A percentile compares a stretch with the other conserved stretches of the same genome.
Conservation (phyloP, 1,140 invertebrate species). For the Brachionus calyciflorus region DNA sequence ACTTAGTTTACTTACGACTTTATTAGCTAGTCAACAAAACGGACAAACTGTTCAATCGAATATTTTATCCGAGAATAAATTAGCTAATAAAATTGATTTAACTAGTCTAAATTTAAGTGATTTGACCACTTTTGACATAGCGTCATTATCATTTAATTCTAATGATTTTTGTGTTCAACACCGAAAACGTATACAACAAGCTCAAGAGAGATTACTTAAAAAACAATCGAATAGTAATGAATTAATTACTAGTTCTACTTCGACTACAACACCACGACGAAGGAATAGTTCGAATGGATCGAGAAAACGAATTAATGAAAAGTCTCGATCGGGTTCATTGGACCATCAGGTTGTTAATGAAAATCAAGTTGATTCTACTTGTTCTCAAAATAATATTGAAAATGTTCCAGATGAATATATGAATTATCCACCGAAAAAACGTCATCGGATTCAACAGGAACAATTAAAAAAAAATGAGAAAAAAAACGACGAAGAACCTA, state of each 20-base stretch:
- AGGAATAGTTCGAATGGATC: neutral
- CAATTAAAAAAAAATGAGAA: neutral
- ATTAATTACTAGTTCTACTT: neutral
- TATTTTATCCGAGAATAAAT: neutral
- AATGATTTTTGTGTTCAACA: constrained; percentile 44
- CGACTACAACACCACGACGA: neutral
- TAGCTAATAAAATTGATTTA: neutral
- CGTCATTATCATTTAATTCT: constrained; percentile 33
- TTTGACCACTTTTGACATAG: neutral
- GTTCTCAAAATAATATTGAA: neutral
- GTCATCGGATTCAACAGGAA: constrained; percentile 7
- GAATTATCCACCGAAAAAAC: constrained; percentile 38
- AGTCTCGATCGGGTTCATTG: neutral
- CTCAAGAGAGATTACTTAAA: constrained; percentile 25
- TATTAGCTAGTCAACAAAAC: neutral
- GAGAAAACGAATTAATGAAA: neutral
- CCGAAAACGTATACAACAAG: constrained; percentile 45
- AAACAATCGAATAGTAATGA: neutral
- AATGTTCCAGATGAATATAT: neutral
- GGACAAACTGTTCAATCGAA: neutral
- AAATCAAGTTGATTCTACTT: constrained; percentile 7
- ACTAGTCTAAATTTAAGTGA: constrained; percentile 16
- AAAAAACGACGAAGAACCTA: neutral
- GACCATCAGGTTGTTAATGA: neutral
- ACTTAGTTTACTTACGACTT: neutral